Evolutionary conservation across 2,797 vertebrate species (phyloP).

Genomic region (Morelia viridis): DNA sequence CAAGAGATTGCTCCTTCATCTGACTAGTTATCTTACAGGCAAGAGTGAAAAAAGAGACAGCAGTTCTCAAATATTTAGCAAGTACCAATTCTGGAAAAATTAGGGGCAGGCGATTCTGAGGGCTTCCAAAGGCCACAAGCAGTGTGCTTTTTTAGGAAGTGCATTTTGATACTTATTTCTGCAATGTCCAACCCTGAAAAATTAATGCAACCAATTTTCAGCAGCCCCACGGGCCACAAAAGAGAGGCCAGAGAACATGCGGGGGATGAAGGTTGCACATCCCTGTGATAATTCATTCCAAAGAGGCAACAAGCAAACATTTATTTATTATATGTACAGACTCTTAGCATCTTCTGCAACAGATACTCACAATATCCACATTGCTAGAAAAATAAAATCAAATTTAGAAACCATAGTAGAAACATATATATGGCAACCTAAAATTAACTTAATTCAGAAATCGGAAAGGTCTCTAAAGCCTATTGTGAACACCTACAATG

Average conservation of each 20-base stretch:
- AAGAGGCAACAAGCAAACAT: not conserved
- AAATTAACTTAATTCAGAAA: not conserved
- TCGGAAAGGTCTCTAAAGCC: not conserved
- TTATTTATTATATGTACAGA: not conserved
- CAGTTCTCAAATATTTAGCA: not conserved
- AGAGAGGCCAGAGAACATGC: not conserved
- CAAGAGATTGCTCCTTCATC: not conserved
- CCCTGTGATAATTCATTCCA: not conserved
- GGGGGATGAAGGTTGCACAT: not conserved
- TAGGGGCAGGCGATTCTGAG: not conserved
- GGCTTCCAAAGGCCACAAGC: not conserved
- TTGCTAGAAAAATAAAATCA: not conserved
- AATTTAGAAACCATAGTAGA: not conserved
- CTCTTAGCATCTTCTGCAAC: not conserved
- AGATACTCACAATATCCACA: not conserved
- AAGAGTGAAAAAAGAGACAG: rapidly evolving
- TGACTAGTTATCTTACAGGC: not conserved
- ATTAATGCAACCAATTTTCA: not conserved
- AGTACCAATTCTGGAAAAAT: rapidly evolving
- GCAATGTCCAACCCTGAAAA: not conserved
- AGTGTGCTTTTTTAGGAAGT: not conserved
- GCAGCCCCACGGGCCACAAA: not conserved
- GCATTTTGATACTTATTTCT: not conserved
- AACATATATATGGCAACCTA: not conserved
- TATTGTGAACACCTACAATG: not conserved